Conservation (phyloP, 2,113 vertebrate genomes). For the Fulmarus glacialis region DNA sequence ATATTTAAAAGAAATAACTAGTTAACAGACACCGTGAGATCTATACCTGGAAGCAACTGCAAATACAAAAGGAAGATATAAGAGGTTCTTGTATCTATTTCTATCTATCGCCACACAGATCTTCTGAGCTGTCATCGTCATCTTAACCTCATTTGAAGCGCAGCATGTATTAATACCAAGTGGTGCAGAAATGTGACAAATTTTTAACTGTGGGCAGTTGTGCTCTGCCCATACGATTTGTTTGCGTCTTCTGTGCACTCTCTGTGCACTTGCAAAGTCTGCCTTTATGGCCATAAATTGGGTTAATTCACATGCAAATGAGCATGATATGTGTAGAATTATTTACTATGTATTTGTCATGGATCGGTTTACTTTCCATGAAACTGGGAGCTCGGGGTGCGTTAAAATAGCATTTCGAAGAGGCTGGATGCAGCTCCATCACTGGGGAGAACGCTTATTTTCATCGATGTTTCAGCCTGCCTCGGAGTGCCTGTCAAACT, state of each 20-base stretch:
- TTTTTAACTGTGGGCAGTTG: neutral
- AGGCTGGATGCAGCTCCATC: neutral
- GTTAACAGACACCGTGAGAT: constrained; percentile 35
- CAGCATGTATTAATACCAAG: neutral
- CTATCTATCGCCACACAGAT: neutral
- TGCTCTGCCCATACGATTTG: neutral
- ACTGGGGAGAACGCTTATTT: neutral
- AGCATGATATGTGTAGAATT: neutral
- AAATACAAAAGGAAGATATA: constrained; percentile 3
- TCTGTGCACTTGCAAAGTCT: neutral
- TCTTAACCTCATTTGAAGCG: neutral
- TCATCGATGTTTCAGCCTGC: neutral
- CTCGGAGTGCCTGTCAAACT: neutral
- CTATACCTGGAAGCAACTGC: constrained; percentile 57
- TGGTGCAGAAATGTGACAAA: constrained; percentile 18
- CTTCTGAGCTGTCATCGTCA: neutral
- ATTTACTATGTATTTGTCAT: neutral
- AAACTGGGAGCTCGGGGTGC: neutral
- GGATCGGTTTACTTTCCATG: neutral
- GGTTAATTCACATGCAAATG: constrained; percentile 37
- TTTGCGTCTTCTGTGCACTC: neutral
- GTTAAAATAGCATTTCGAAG: neutral
- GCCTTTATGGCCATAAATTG: neutral
- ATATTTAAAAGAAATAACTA: constrained; percentile 42
- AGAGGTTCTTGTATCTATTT: neutral